Conservation (phyloP, 2,888 invertebrate genomes). For the Epiblema foenella region DNA sequence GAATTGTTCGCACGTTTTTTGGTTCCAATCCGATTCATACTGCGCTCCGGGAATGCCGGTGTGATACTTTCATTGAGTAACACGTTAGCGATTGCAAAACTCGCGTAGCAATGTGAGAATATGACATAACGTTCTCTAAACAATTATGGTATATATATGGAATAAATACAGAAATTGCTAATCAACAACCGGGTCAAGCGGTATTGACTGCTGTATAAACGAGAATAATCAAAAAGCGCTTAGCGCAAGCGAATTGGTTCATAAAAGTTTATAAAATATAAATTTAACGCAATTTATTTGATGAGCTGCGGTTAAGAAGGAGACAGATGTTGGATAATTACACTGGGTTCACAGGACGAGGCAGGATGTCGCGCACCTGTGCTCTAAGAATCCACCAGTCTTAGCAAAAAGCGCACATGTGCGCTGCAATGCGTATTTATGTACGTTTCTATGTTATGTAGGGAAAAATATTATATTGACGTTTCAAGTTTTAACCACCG, state of each 20-base stretch:
- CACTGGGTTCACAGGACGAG: conserved; percentile 63
- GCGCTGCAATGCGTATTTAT: conserved; percentile 41
- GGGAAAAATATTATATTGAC: conserved; percentile 3
- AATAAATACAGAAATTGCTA: conserved; percentile 32
- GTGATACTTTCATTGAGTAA: conserved; percentile 37
- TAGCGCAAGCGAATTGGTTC: conserved; percentile 16
- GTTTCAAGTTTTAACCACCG: not conserved
- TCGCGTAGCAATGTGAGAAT: conserved; percentile 35
- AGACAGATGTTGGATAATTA: conserved; percentile 77
- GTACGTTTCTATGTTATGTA: conserved; percentile 48
- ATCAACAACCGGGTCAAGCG: conserved; percentile 20
- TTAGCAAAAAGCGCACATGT: conserved; percentile 64
- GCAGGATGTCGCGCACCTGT: conserved; percentile 82
- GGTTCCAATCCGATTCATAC: conserved; percentile 21
- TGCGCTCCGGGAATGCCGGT: conserved; percentile 28
- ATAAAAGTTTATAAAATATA: conserved; percentile 22
- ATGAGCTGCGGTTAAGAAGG: conserved; percentile 46
- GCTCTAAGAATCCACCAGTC: conserved; percentile 62
- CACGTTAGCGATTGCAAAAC: conserved; percentile 34
- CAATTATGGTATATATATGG: conserved; percentile 36
- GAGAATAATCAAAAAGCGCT: conserved; percentile 3
- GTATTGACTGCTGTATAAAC: conserved; percentile 6
- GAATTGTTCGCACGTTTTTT: conserved; percentile 35
- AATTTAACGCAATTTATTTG: conserved; percentile 39
- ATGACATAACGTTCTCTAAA: conserved; percentile 40